Evolutionary conservation across 2,797 vertebrate genomes (phyloP).

Genomic region (Tokudaia muenninki): DNA sequence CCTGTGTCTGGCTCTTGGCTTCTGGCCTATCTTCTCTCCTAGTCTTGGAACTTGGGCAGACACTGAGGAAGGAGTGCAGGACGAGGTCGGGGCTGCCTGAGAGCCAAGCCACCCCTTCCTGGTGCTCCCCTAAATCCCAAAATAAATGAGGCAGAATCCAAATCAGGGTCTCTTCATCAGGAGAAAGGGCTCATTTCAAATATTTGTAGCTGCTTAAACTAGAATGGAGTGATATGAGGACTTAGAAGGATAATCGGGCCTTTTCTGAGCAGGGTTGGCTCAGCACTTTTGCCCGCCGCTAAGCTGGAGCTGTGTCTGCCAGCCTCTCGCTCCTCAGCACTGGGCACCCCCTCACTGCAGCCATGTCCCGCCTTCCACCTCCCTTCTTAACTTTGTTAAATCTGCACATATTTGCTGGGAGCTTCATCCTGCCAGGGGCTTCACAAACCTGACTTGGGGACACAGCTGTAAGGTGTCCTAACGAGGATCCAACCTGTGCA

Average conservation of each 20-base stretch:
- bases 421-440: neutral
- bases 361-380: neutral
- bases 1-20: neutral
- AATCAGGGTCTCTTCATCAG: slow-evolving; percentile 81
- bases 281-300: slow-evolving; percentile 65
- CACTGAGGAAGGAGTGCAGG: neutral
- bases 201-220: slow-evolving; percentile 73
- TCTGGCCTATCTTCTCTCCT: fast-evolving
- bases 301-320: neutral
- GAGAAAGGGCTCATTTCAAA: slow-evolving; percentile 81
- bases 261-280: slow-evolving; percentile 68
- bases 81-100: neutral
- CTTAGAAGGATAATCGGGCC: slow-evolving; percentile 70
- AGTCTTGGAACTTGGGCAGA: neutral
- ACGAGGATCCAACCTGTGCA: fast-evolving
- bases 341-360: neutral
- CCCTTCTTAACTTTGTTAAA: neutral
- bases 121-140: slow-evolving; percentile 73
- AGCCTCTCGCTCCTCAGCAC: neutral
- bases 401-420: neutral
- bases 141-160: slow-evolving; percentile 75
- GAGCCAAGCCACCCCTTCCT: neutral
- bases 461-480: neutral
- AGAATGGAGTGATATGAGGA: slow-evolving; percentile 62
- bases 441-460: neutral